Evolutionary conservation across 2,113 vertebrate genomes (phyloP), one percentile per base, ranked within the genome.

Genomic region (Gymnocephalus cernua): DNA sequence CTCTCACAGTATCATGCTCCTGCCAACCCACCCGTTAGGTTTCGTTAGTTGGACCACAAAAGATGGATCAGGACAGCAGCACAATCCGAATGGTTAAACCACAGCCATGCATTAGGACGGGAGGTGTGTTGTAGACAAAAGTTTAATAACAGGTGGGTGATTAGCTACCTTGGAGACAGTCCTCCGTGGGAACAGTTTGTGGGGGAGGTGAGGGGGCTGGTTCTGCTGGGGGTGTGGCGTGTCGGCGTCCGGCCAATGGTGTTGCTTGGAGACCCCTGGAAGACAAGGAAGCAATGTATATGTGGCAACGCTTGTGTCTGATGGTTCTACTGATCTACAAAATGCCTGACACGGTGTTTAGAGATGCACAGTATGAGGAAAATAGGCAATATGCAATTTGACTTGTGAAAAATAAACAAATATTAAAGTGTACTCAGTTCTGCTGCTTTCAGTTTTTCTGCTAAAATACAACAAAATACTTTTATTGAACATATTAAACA

Each of bases 171-270:
- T 79, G 98, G 98, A 78, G 98, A 99, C n/a, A 99, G 94, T 58
- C 98, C 98, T n/a, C 97, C 97, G 9, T 99, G 98, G 87, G 98
- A 99, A 82, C 97, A 99, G 93, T 99, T 99, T 73, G 98, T 99
- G 3, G 98, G 98, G 47, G 98, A 99, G 76, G 98, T 99, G 82
- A 99, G 95, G 47, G 97, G 98, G 86, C 98, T 99, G 77, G 98
- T 97, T 89, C 98, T 96, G 93, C 97, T 99, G 93, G 96, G 95
- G 75, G 97, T 93, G 91, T 98, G 98, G 74, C 98, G 96, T 21
- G 96, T 92, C 23, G 97, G 95, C 12, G 97, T 96, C 62, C 98
- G 96, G 59, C 97, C 97, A 65, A 99, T 96, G 7, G 97, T 98
- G 95, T 97, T 99, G 94, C 98, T 98, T 0, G 98, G 98, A 80